Base-by-base conservation (phyloP, 2,797 vertebrate species). In the Meriones psammophilus region DNA sequence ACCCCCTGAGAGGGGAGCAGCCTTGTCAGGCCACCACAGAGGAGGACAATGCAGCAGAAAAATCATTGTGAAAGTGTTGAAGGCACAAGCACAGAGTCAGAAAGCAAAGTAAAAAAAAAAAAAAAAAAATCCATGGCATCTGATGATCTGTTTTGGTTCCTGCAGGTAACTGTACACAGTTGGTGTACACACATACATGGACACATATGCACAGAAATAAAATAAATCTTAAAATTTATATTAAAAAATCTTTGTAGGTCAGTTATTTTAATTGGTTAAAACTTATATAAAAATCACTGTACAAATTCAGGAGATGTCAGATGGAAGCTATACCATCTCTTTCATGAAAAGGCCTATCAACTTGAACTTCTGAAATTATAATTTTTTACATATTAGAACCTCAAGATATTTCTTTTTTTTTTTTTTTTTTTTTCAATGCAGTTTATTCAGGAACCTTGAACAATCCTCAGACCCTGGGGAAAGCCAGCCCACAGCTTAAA, bases 241-340 rank as follows among this genome's bases (percentile, higher is more conserved):
- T 73, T 81, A 73, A 6, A 88, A 77, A 94, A 76, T 20, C 68
- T n/a, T 89, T 17, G 12, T 60, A 88, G 62, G 4, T 33, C 17
- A 66, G 68, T 85, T 88, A 78, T 66, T 94, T 90, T 64, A 90
- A 73, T 62, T 83, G 56, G 9, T 84, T 68, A 26, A 89, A 80
- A 5, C 17, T 0, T 46, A 1, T 9, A 24, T 54, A 9, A 64
- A 74, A 39, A 50, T 39, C 36, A 22, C 3, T 50, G 42, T 68
- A n/a, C 18, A 50, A 68, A 17, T 50, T 68, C 28, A 85, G 26
- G 18, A 33, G 17, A 68, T 85, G 10, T 50, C 10, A 85, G 10
- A 50, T 2, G 18, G 54, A 64, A 14, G 2, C 6, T 24, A 18
- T n/a, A 12, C 15, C 86, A 13, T 13, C 18, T 92, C 28, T 79